phyloP scores from a whole-genome alignment of 1,140 invertebrate genomes.

The Panagrolaimus sp. region DNA sequence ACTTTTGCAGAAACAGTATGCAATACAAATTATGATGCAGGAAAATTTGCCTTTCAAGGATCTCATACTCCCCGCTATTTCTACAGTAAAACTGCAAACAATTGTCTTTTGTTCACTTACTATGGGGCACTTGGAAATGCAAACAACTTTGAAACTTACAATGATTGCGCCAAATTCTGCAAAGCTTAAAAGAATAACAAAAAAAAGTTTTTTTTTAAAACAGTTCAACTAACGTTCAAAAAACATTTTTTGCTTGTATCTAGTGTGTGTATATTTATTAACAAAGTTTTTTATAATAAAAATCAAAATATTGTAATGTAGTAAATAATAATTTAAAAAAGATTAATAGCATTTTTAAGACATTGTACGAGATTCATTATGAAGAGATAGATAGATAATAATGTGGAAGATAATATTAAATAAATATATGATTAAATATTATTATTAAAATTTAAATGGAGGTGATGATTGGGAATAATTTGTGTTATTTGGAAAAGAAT shows the following conservation, averaged over 20 bases:
- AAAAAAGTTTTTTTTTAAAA: no score
- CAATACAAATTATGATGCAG: conserved; percentile 51
- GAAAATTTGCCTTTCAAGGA: conserved; percentile 40
- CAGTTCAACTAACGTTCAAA: no score
- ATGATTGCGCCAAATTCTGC: not conserved
- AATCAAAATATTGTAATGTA: no score
- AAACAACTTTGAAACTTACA: conserved; percentile 45
- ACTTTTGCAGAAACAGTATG: conserved; percentile 47
- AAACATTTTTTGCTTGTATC: no score
- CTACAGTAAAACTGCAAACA: conserved; percentile 46
- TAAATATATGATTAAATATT: no score
- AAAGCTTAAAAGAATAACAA: not conserved
- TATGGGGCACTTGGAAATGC: conserved; percentile 52
- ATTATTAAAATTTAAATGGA: not conserved
- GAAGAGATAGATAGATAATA: not conserved
- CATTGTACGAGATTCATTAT: no score
- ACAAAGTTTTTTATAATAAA: no score
- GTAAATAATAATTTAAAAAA: no score
- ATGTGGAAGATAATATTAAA: not conserved
- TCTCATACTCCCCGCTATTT: conserved; percentile 52
- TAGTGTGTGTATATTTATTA: no score
- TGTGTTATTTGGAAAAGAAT: not conserved
- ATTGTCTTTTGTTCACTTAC: conserved; percentile 56
- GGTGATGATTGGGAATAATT: not conserved
- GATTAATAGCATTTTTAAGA: no score